Evolutionary conservation across 2,113 vertebrate genomes (phyloP), one percentile per base, ranked within the genome.

Genomic region (Colossoma macropomum): DNA sequence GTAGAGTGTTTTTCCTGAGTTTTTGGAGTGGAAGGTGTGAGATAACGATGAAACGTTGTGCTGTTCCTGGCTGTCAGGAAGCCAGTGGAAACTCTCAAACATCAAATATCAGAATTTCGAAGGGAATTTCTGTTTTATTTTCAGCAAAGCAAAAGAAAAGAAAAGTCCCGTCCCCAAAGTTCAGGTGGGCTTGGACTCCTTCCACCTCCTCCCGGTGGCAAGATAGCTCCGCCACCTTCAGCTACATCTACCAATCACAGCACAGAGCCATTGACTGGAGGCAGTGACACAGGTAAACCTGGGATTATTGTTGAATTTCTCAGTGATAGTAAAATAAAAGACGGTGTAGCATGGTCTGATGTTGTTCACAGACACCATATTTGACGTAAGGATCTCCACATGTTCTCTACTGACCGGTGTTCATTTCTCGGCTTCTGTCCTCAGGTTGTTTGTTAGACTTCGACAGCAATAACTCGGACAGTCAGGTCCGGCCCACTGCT

Each of bases 191-290:
- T 97, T 27, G 97, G 95, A 69, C 93, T 97, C 81, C 95, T 98
- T 79, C 97, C 97, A 27, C 97, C 97, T 0, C 97, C 97, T 16
- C 97, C 97, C 0, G 96, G 97, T 88, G 96, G 96, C 80, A 98
- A 96, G 93, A 82, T 86, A 15, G 90, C 94, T 16, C 90, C 91
- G 10, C 95, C 96, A 69, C 93, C 96, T 30, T 89, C 93, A 38
- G 91, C 93, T 76, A 93, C 90, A 0, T 91, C 95, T 12, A 93
- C 94, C 79, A 93, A 94, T 92, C 89, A 94, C 75, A 92, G 92
- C 56, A 95, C 94, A 52, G 90, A 96, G 87, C 94, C 87, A 84
- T 59, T 94, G 82, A 92, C 91, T 87, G 95, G 92, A 81, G 91
- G 91, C 84, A 93, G 81, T 87, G 92, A 95, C 10, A 84, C 86